phyloP scores from a whole-genome alignment of 2,797 vertebrate species.

The Rhinogobio ventralis region DNA sequence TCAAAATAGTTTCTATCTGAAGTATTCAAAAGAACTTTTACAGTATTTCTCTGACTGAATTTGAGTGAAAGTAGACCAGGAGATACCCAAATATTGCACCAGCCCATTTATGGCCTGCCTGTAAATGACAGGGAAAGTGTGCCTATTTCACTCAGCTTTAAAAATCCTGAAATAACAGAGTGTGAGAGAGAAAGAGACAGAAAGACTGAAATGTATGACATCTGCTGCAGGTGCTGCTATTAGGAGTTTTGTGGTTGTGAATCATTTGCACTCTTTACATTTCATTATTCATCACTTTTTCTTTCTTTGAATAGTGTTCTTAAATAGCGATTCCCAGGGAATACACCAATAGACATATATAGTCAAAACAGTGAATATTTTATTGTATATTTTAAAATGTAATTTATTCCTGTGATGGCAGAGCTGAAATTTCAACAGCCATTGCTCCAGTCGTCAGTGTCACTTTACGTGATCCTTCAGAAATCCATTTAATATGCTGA shows the following conservation, averaged over 20 bases:
- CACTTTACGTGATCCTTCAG: neutral
- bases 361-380: neutral
- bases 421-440: neutral
- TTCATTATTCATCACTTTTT: neutral
- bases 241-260: neutral
- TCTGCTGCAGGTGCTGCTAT: slow-evolving; percentile 1
- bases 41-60: neutral
- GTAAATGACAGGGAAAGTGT: slow-evolving; percentile 49
- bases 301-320: too few relatives aligned
- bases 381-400: too few relatives aligned
- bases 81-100: slow-evolving; percentile 25
- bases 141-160: slow-evolving; percentile 37
- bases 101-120: slow-evolving; percentile 15
- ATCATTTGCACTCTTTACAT: neutral
- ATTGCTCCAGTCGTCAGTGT: neutral
- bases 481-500: neutral
- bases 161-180: slow-evolving; percentile 26
- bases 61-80: slow-evolving; percentile 12
- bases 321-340: too few relatives aligned
- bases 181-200: neutral
- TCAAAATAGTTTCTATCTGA: neutral
- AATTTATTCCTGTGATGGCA: neutral
- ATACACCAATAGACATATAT: neutral
- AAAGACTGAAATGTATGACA: slow-evolving; percentile 15
- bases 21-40: slow-evolving; percentile 7